A percentile compares a stretch with the other conserved stretches of the same genome.
These are phyloP conservation scores for Cricetomys ansorgei DNA, from an alignment of 2,113 vertebrate species.

Conservation along the genomic window DNA sequence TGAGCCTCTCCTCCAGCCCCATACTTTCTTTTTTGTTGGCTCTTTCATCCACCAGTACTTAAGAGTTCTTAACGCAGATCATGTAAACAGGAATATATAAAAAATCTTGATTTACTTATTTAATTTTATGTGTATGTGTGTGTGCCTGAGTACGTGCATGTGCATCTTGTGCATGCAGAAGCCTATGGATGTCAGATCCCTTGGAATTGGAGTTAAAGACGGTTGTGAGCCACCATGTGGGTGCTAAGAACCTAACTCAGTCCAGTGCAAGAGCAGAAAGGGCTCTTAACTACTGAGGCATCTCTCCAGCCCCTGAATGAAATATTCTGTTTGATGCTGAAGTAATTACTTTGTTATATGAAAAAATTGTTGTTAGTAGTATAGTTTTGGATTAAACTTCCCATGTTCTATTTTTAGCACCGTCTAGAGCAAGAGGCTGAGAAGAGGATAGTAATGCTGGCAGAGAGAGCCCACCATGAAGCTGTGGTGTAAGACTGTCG, in stretches of 20 bases:
- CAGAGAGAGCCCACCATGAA: constrained; percentile 89
- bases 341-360: constrained; percentile 19
- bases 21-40: neutral
- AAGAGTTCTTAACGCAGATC: neutral
- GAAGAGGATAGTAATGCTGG: constrained; percentile 86
- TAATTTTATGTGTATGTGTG: neutral
- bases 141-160: neutral
- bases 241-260: neutral
- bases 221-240: neutral
- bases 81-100: neutral
- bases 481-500: constrained; percentile 89
- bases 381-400: neutral
- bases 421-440: constrained; percentile 90
- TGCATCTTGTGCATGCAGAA: neutral
- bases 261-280: neutral
- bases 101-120: neutral
- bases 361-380: constrained; percentile 14
- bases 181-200: neutral
- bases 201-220: neutral
- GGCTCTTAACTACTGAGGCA: neutral
- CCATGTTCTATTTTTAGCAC: constrained; percentile 81
- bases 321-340: constrained; percentile 24
- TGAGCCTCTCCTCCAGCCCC: neutral
- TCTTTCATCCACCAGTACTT: neutral
- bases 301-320: neutral